Evolutionary conservation across 2,797 vertebrate genomes (phyloP), one percentile per base, ranked within the genome.

Genomic region (Neosilurus mollespiculum): DNA sequence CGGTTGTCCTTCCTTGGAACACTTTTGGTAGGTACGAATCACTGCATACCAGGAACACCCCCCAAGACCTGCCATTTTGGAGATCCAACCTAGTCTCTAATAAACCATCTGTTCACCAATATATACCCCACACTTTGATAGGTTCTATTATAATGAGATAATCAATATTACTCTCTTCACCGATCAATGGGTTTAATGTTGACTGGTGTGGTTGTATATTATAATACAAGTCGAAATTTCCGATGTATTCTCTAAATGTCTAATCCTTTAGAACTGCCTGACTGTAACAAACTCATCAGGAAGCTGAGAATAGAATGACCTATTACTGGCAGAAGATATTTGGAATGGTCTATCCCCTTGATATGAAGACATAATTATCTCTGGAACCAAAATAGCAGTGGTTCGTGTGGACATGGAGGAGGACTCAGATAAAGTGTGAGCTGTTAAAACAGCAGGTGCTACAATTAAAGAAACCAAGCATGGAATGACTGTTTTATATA

Each of bases 301-400:
- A 49, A 80, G 81, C 80, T 91, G 91, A 88, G 91, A 93, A 93
- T 93, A 93, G 93, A 88, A 90, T 85, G 87, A 88, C 90, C 91
- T 90, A 92, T 93, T 94, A 93, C 92, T 92, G 90, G 92, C 90
- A 87, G 88, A 89, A 91, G 90, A 92, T 90, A 93, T 92, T 89
- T 90, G 88, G 90, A 87, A 93, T 91, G 89, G 89, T 91, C 86
- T 90, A 83, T 91, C 91, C 88, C 91, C 51, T 69, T 91, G 89
- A 91, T 89, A 78, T 88, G 84, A 88, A 87, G 89, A 83, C 90
- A 87, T 89, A 91, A 89, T 91, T 92, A 90, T 89, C 88, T 59
- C 84, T 43, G 77, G 72, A 88, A 88, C 91, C 88, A 87, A 91
- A 94, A 93, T 92, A 93, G 91, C 87, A 91, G 80, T 86, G n/a